Evolutionary conservation across 2,888 invertebrate genomes (phyloP).

Genomic region (Oeneis ivallda): DNA sequence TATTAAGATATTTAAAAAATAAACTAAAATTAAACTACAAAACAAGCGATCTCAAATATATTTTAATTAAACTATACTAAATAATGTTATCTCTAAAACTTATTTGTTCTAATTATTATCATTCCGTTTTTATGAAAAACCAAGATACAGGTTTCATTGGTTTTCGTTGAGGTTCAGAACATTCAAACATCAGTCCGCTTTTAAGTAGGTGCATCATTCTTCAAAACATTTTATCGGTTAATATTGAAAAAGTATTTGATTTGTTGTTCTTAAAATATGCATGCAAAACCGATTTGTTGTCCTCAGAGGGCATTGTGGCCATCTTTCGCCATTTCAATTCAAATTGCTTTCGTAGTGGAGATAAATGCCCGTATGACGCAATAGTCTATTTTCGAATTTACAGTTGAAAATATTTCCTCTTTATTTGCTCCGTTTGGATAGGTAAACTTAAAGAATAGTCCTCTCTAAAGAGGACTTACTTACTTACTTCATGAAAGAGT

Average conservation of each 20-base stretch:
- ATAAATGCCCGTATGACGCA: background rate
- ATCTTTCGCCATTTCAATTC: background rate
- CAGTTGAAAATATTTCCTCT: background rate
- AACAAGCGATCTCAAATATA: too few species aligned
- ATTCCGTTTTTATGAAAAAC: background rate
- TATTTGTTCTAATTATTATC: too few species aligned
- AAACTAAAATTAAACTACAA: too few species aligned
- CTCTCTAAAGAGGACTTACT: too few species aligned
- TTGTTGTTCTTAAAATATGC: background rate
- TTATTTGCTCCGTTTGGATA: too few species aligned
- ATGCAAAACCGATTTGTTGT: conserved; percentile 10
- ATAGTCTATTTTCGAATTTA: background rate
- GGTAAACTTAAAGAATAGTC: too few species aligned
- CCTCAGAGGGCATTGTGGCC: background rate
- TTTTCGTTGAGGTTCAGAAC: background rate
- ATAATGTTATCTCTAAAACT: too few species aligned
- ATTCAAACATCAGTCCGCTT: background rate
- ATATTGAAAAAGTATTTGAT: background rate
- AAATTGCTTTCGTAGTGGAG: conserved; percentile 3
- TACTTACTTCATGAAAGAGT: too few species aligned
- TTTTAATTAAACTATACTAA: too few species aligned
- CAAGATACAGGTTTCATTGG: too few species aligned
- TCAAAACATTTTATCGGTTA: background rate
- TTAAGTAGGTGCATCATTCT: background rate
- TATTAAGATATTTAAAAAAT: too few species aligned